Conservation (phyloP, 53 echinoderm and acorn worm species). For the Actinopyga echinites region DNA sequence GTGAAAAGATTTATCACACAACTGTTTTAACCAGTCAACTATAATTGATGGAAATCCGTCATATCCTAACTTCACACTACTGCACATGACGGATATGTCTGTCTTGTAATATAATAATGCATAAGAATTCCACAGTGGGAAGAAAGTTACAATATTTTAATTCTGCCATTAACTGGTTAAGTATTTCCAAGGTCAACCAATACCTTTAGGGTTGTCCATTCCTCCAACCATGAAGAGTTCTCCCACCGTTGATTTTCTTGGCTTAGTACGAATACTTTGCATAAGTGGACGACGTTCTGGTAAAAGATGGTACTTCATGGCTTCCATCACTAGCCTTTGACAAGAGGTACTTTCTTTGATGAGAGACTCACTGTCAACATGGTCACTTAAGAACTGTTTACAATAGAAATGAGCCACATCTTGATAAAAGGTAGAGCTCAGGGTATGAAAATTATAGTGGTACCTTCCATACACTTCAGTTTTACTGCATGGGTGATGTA, state of each 20-base stretch:
- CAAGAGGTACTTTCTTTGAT: constrained; percentile 82
- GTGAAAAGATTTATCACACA: too few species aligned
- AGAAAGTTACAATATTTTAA: too few species aligned
- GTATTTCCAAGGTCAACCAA: too few species aligned
- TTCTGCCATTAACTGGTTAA: too few species aligned
- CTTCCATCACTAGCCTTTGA: constrained; percentile 87
- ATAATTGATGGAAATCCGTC: too few species aligned
- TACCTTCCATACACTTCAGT: too few species aligned
- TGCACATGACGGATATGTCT: too few species aligned
- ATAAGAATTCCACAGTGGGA: too few species aligned
- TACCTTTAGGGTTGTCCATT: constrained; percentile 98
- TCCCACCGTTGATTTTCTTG: constrained; percentile 96
- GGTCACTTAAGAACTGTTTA: constrained; percentile 85
- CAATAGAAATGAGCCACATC: neutral
- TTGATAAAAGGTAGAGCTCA: neutral
- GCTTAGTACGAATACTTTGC: constrained; percentile 86
- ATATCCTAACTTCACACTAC: too few species aligned
- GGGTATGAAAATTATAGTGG: neutral
- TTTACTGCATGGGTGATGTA: too few species aligned
- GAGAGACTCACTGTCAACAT: constrained; percentile 74
- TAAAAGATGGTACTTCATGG: constrained; percentile 95
- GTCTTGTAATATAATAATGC: too few species aligned
- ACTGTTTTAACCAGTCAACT: too few species aligned
- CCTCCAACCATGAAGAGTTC: constrained; percentile 92
- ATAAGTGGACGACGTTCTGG: constrained; percentile 91